Base-by-base conservation (phyloP, 1,140 invertebrate genomes). In the Neodiprion fabricii region DNA sequence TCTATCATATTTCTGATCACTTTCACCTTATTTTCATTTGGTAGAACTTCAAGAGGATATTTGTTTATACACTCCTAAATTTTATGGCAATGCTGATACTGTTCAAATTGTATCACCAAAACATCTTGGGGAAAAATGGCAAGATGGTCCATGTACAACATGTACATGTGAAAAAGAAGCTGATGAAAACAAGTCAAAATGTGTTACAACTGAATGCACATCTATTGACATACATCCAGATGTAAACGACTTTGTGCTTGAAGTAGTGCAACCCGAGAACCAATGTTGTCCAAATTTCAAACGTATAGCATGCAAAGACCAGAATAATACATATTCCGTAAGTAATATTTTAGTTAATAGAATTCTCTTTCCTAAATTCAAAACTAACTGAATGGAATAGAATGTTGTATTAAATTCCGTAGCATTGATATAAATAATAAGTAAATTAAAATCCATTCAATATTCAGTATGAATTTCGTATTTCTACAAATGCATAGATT, bases 21-120 rank as follows among this genome's bases (percentile, higher is more conserved):
- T 5, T 40, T 40, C 28, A 40, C 28, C 28, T 40, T 48, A 67
- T 53, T 47, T 73, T 74, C 53, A 67, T 81, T 79, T 83, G 83
- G 70, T 80, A 94, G 92, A 91, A 77, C 88, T 91, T 14, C 94
- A 94, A 0, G 89, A 91, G 70, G 90, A 95, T 79, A 89, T 92
- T 74, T 96, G 95, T 79, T 84, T 95, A 21, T 92, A 92, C 53
- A 90, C 86, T 11, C 82, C 91, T 74, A 74, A 85, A 68, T 72
- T 91, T 68, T 75, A 87, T 4, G 77, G 75, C 11, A 78, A 84
- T 1, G 85, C 89, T 78, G 87, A 82, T 40, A 40, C 28, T 40
- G 2, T 40, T 5, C 28, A 40, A 40, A 40, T 40, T 7, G 72
- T 90, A 5, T 76, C 90, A 9, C 90, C 90, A 76, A 88, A 89